A percentile compares a stretch with the other conserved stretches of the same genome.
phyloP scores from a whole-genome alignment of 2,888 invertebrate genomes.

The Coenonympha arcania region DNA sequence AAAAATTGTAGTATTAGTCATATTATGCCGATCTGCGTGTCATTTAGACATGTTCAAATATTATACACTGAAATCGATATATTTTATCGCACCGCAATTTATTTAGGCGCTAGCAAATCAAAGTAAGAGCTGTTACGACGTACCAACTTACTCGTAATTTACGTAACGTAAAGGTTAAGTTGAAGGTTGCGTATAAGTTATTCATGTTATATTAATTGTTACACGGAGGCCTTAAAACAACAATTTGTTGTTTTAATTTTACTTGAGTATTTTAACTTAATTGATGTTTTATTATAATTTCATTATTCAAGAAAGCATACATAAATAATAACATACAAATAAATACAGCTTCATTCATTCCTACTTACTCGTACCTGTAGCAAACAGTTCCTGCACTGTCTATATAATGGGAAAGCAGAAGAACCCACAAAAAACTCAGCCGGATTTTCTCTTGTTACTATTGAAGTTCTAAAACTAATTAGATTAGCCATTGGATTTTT shows the following conservation, averaged over 20 bases:
- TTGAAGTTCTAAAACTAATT: neutral
- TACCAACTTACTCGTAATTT: too few relatives aligned
- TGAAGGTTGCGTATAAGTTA: neutral
- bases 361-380: too few relatives aligned
- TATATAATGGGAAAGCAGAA: too few relatives aligned
- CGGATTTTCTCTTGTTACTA: too few relatives aligned
- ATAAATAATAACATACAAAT: too few relatives aligned
- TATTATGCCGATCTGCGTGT: neutral
- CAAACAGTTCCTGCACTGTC: too few relatives aligned
- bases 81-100: neutral
- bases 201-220: too few relatives aligned
- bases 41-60: neutral
- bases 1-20: neutral
- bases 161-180: neutral
- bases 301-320: too few relatives aligned
- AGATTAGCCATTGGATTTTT: neutral
- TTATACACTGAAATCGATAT: too few relatives aligned
- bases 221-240: neutral
- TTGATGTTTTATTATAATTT: too few relatives aligned
- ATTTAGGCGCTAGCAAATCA: neutral
- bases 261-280: neutral
- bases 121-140: neutral
- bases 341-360: too few relatives aligned
- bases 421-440: too few relatives aligned
- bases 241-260: neutral